Evolutionary conservation across 2,888 invertebrate species (phyloP).

Genomic region (Brachyopa scutellaris): DNA sequence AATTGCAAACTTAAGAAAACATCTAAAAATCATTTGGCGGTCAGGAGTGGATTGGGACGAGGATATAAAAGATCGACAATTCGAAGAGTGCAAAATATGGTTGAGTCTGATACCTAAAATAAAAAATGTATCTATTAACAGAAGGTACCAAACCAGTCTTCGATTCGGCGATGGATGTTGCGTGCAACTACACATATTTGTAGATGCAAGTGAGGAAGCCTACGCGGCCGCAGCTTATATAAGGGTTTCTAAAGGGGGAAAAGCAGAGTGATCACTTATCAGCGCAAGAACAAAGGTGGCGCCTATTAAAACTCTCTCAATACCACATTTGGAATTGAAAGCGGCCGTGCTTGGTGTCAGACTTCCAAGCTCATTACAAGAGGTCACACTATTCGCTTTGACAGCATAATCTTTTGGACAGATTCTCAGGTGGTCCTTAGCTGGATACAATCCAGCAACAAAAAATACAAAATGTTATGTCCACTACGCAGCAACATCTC

Average conservation of each 20-base stretch:
- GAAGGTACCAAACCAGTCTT: not conserved
- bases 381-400: not conserved
- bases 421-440: conserved; percentile 13
- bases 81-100: conserved; percentile 10
- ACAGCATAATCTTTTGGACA: not conserved
- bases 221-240: not conserved
- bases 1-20: conserved; percentile 71
- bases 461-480: conserved; percentile 18
- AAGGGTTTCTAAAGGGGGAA: not conserved
- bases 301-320: conserved; percentile 1
- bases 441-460: conserved; percentile 5
- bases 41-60: not conserved
- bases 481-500: not conserved
- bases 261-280: not conserved
- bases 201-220: too few relatives aligned
- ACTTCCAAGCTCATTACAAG: not conserved
- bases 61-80: not conserved
- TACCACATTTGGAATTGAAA: not conserved
- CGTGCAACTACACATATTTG: too few relatives aligned
- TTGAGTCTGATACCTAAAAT: conserved; percentile 11
- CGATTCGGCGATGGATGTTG: not conserved
- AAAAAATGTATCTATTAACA: not conserved
- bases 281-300: conserved; percentile 1
- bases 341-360: conserved; percentile 21
- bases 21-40: conserved; percentile 32